Percentiles rank a stretch among this genome's conserved stretches.
phyloP scores from a whole-genome alignment of 1,140 invertebrate species.

The Neoseiulus cucumeris region DNA sequence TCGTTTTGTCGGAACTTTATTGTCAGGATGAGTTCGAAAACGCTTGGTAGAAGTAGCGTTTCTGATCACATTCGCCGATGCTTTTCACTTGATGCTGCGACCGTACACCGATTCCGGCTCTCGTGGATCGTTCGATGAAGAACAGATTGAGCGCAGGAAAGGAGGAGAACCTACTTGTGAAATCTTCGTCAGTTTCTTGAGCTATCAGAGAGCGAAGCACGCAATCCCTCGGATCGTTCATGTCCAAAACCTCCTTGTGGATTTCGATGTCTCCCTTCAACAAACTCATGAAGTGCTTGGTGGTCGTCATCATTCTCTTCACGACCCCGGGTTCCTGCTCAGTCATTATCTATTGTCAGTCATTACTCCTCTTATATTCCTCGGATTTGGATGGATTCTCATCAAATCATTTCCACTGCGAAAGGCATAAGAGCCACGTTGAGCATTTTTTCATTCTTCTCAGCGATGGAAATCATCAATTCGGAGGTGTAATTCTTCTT shows the following conservation, averaged over 20 bases:
- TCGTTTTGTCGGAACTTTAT: too few species aligned
- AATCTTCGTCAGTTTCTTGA: not conserved
- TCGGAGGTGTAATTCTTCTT: slow-evolving; percentile 12
- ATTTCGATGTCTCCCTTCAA: slow-evolving; percentile 6
- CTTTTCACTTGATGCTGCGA: too few species aligned
- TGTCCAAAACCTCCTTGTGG: slow-evolving; percentile 10
- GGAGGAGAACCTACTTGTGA: too few species aligned
- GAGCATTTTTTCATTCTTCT: slow-evolving; percentile 2
- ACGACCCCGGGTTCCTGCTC: not conserved
- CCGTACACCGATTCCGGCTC: too few species aligned
- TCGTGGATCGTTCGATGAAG: too few species aligned
- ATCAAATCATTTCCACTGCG: not conserved
- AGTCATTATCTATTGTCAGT: not conserved
- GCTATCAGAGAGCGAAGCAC: slow-evolving; percentile 2
- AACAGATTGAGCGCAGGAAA: too few species aligned
- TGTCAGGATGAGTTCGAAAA: too few species aligned
- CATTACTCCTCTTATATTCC: not conserved
- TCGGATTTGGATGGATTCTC: not conserved
- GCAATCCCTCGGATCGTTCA: slow-evolving; percentile 10
- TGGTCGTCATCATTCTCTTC: not conserved
- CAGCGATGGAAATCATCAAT: not conserved
- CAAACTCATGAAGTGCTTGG: not conserved
- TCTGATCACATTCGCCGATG: too few species aligned
- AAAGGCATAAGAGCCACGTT: not conserved
- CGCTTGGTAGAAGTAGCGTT: too few species aligned